These are phyloP conservation scores for Empidonax traillii DNA, from an alignment of 2,113 vertebrate genomes.

Conservation along the genomic window DNA sequence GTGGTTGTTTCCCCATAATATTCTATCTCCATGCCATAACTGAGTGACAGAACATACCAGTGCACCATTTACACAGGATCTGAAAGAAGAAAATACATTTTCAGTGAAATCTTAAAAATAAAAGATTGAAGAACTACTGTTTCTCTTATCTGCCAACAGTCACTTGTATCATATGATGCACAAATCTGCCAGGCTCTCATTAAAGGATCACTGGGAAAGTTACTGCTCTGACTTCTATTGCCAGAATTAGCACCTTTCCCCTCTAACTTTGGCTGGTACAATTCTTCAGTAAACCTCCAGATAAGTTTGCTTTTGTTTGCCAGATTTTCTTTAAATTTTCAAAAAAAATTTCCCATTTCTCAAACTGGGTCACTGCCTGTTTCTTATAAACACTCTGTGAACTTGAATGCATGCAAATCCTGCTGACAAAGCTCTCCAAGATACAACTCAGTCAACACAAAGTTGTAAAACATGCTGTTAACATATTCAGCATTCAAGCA, in stretches of 20 bases:
- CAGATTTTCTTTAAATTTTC: neutral
- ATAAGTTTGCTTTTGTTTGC: neutral
- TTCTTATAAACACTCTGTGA: neutral
- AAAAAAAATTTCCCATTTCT: neutral
- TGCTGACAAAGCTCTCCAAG: neutral
- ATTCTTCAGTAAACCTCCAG: neutral
- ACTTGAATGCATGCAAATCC: neutral
- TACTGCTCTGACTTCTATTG: neutral
- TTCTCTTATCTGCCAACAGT: neutral
- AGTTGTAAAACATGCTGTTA: neutral
- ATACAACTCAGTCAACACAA: neutral
- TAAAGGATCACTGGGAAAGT: neutral
- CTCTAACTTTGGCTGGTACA: neutral
- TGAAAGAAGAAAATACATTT: conserved; percentile 47
- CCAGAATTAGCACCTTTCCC: neutral
- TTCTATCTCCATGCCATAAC: conserved; percentile 96
- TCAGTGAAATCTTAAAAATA: neutral
- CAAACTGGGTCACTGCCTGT: neutral
- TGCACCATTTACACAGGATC: conserved; percentile 94
- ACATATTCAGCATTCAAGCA: neutral
- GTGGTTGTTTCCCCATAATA: conserved; percentile 99
- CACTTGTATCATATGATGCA: neutral
- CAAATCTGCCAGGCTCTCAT: neutral
- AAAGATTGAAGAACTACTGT: neutral
- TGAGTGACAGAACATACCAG: conserved; percentile 82